phyloP scores from a whole-genome alignment of 2,888 invertebrate genomes.

The Drosophila histrio region DNA sequence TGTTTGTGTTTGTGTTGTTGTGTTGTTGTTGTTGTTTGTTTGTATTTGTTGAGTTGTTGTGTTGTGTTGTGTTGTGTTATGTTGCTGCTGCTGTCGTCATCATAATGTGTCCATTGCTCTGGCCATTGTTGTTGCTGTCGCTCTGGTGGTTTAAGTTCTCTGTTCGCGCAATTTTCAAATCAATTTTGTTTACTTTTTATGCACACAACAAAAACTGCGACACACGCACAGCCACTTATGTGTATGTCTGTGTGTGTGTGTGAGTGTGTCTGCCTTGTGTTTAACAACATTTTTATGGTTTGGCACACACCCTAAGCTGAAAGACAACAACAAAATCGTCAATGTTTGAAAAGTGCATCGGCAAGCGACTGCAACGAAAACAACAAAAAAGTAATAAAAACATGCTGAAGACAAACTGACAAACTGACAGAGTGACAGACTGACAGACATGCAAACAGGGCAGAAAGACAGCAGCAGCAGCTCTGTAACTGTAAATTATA shows the following conservation, averaged over 20 bases:
- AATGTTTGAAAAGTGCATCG: conserved; percentile 56
- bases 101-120: conserved; percentile 62
- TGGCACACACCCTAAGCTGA: conserved; percentile 80
- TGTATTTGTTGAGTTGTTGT: conserved; percentile 19
- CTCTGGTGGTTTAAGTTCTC: conserved; percentile 50
- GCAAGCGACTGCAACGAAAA: conserved; percentile 26
- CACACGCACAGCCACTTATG: conserved; percentile 69
- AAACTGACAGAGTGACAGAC: background rate
- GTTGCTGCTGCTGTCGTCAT: conserved; percentile 56
- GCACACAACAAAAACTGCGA: conserved; percentile 46
- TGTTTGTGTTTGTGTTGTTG: conserved; percentile 26
- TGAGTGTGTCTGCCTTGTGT: conserved; percentile 52
- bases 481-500: conserved; percentile 83
- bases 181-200: conserved; percentile 81
- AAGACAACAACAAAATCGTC: conserved; percentile 47
- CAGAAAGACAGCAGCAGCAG: conserved; percentile 7
- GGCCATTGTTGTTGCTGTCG: conserved; percentile 33
- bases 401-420: conserved; percentile 1
- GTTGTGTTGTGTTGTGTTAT: conserved; percentile 28
- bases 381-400: background rate
- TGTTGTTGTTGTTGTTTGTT: conserved; percentile 15
- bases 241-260: background rate
- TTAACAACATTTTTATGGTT: conserved; percentile 83
- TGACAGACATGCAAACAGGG: conserved; percentile 11
- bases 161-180: conserved; percentile 79